Conservation (phyloP, 2,797 vertebrate species). For the Danio kyathit region DNA sequence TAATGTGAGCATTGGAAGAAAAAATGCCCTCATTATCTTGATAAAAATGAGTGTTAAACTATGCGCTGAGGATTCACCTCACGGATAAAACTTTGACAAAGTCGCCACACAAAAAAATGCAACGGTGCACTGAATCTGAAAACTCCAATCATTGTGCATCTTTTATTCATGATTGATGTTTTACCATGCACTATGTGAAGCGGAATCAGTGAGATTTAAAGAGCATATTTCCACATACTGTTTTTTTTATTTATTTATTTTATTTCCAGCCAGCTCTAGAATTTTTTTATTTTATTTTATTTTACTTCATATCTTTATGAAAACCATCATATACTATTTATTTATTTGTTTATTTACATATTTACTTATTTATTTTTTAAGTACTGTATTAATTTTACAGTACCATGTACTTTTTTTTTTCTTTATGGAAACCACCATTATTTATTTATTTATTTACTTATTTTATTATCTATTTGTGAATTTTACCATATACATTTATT, state of each 20-base stretch:
- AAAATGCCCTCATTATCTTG: conserved; percentile 50
- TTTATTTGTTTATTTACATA: too few species aligned
- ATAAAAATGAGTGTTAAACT: conserved; percentile 44
- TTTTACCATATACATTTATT: too few species aligned
- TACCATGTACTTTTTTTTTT: too few species aligned
- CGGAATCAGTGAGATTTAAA: conserved; percentile 24
- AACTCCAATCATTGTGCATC: conserved; percentile 48
- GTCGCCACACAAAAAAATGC: conserved; percentile 44
- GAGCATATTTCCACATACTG: conserved; percentile 40
- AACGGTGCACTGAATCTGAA: conserved; percentile 39
- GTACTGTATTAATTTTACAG: too few species aligned
- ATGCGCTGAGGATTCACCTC: conserved; percentile 48
- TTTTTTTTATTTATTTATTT: neutral
- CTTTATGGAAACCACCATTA: too few species aligned
- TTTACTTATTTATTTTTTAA: too few species aligned
- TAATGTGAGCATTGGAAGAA: conserved; percentile 15
- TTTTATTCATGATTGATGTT: conserved; percentile 60
- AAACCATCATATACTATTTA: too few species aligned
- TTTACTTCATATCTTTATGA: too few species aligned
- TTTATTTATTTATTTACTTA: too few species aligned
- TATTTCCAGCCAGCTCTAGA: neutral
- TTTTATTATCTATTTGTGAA: too few species aligned
- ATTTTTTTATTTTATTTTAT: too few species aligned
- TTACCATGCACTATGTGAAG: conserved; percentile 31
- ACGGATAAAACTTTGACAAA: conserved; percentile 34